Percentiles rank a stretch among this genome's conserved stretches.
Evolutionary conservation across 2,113 vertebrate genomes (phyloP).

Genomic region (Anhinga anhinga): DNA sequence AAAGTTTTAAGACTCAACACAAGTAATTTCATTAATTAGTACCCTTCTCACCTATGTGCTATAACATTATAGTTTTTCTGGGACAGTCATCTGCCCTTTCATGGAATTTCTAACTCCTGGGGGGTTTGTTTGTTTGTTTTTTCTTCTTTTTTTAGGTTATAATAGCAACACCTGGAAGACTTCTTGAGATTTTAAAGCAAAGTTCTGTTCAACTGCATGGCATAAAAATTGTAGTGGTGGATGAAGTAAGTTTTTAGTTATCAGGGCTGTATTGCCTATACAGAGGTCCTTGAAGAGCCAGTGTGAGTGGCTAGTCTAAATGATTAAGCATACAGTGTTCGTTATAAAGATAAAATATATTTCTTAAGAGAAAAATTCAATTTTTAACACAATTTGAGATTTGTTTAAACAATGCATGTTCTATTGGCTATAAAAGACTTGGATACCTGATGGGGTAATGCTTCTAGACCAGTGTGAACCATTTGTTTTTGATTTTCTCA

Average conservation of each 20-base stretch:
- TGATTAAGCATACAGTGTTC: background rate
- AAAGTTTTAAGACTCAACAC: background rate
- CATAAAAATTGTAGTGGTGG: constrained; percentile 87
- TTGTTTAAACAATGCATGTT: background rate
- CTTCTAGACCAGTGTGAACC: background rate
- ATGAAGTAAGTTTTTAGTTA: constrained; percentile 83
- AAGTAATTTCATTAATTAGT: background rate
- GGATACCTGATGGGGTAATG: background rate
- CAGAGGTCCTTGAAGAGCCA: background rate
- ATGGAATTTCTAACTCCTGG: background rate
- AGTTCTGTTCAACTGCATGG: constrained; percentile 77
- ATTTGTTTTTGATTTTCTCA: background rate
- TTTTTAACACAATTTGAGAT: background rate
- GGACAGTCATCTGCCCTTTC: background rate
- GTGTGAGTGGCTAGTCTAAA: background rate
- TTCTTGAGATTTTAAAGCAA: constrained; percentile 91
- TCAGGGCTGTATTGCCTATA: background rate
- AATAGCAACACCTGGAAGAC: constrained; percentile 93
- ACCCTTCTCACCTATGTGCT: background rate
- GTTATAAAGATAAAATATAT: background rate
- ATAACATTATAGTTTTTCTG: background rate
- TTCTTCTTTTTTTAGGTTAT: constrained; percentile 78
- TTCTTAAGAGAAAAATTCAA: background rate
- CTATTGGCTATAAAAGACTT: background rate
- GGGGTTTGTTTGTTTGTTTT: background rate